Percentiles rank a stretch among this genome's conserved stretches.
phyloP scores from a whole-genome alignment of 2,113 vertebrate species.

The Nannospalax galili region DNA sequence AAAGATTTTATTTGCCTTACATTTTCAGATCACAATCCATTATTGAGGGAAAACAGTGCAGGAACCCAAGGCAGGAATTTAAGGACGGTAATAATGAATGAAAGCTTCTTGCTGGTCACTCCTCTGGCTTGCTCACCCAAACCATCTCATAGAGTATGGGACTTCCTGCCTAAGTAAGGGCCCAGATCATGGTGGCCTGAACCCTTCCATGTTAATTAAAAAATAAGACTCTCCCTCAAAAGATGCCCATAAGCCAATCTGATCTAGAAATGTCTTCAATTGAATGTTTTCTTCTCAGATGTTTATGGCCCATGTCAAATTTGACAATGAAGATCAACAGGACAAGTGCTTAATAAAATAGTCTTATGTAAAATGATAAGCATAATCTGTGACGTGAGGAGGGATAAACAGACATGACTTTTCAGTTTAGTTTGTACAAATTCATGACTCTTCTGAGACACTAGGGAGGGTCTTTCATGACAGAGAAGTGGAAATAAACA shows the following conservation, averaged over 20 bases:
- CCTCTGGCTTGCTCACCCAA: background rate
- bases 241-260: background rate
- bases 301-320: background rate
- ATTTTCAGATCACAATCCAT: background rate
- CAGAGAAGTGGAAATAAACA: background rate
- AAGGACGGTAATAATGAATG: background rate
- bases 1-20: background rate
- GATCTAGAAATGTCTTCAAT: too few relatives aligned
- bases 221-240: background rate
- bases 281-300: too few relatives aligned
- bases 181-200: background rate
- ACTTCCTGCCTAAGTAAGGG: background rate
- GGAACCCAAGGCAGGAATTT: background rate
- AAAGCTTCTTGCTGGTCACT: background rate
- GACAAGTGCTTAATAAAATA: background rate
- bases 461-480: background rate
- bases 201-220: background rate
- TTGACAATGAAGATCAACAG: too few relatives aligned
- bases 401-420: background rate
- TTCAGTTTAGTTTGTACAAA: background rate
- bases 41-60: background rate
- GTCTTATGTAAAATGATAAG: background rate
- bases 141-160: background rate
- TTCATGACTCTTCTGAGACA: background rate
- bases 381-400: background rate